Percentiles rank a stretch among this genome's conserved stretches.
These are phyloP conservation scores for Gephyroberyx darwinii DNA, from an alignment of 2,797 vertebrate genomes.

Conservation along the genomic window DNA sequence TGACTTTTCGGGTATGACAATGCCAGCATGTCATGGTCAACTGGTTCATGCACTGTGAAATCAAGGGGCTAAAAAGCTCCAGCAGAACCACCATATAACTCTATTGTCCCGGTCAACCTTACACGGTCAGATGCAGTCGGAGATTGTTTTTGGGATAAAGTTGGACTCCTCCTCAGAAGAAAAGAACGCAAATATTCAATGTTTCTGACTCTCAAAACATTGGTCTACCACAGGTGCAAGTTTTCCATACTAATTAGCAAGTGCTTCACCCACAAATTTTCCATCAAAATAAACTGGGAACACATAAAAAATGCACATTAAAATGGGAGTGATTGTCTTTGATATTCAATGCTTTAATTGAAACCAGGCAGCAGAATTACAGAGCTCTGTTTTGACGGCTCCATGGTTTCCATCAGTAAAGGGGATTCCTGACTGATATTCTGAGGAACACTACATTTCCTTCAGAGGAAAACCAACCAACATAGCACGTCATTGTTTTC, in stretches of 20 bases:
- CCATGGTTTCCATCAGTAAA: constrained; percentile 76
- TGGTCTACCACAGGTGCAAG: constrained; percentile 84
- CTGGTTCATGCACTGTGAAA: constrained; percentile 20
- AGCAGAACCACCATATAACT: constrained; percentile 31
- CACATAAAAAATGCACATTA: constrained; percentile 78
- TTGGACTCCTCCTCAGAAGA: constrained; percentile 66
- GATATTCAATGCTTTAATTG: constrained; percentile 83
- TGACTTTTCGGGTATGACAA: neutral
- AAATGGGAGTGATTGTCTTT: constrained; percentile 81
- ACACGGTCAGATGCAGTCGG: constrained; percentile 64
- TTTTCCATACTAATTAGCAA: constrained; percentile 82
- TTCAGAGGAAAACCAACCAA: constrained; percentile 74
- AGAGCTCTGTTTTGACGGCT: constrained; percentile 75
- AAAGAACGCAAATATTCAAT: constrained; percentile 76
- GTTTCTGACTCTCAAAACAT: constrained; percentile 80
- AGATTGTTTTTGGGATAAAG: constrained; percentile 71
- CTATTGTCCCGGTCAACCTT: constrained; percentile 70
- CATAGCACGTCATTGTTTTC: constrained; percentile 79
- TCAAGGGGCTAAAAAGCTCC: constrained; percentile 42
- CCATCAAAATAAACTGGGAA: constrained; percentile 80
- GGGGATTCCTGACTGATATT: constrained; percentile 81
- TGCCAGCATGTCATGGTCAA: constrained; percentile 15
- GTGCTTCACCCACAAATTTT: constrained; percentile 81
- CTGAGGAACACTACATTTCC: constrained; percentile 76
- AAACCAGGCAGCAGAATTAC: constrained; percentile 78